Evolutionary conservation across 2,888 invertebrate genomes (phyloP).

Genomic region (Coleophora deauratella): DNA sequence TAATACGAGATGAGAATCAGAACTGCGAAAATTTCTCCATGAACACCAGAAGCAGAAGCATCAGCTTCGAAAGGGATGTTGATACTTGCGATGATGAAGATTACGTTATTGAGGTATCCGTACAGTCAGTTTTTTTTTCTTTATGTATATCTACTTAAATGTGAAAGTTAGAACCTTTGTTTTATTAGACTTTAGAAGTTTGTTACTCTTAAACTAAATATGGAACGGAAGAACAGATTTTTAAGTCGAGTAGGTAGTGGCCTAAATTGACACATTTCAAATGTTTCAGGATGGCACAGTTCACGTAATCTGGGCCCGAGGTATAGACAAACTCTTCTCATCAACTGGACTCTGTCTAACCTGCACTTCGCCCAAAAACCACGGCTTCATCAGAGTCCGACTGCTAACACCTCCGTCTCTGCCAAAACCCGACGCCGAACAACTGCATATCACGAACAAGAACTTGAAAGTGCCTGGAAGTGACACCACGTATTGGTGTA

Average conservation of each 20-base stretch:
- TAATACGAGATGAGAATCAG: slow-evolving; percentile 81
- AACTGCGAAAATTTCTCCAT: slow-evolving; percentile 79
- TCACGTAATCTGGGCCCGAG: slow-evolving; percentile 89
- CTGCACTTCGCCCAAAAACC: slow-evolving; percentile 64
- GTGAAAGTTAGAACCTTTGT: too few species aligned
- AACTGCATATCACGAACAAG: slow-evolving; percentile 76
- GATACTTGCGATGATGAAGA: slow-evolving; percentile 93
- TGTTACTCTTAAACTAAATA: too few species aligned
- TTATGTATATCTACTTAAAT: too few species aligned
- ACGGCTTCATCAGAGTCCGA: slow-evolving; percentile 86
- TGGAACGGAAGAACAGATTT: too few species aligned
- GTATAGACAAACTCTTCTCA: slow-evolving; percentile 81
- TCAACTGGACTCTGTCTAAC: slow-evolving; percentile 78
- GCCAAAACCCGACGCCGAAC: slow-evolving; percentile 61
- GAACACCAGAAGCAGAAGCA: slow-evolving; percentile 76
- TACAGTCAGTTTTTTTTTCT: too few species aligned
- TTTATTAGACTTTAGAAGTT: too few species aligned
- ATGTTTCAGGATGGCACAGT: slow-evolving; percentile 86
- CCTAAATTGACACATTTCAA: too few species aligned
- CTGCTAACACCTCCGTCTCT: slow-evolving; percentile 61
- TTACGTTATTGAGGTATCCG: slow-evolving; percentile 81
- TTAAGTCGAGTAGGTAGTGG: too few species aligned
- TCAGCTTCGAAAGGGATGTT: slow-evolving; percentile 85
- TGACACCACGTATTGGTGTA: slow-evolving; percentile 99
- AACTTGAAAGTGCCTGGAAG: slow-evolving; percentile 82